phyloP scores from a whole-genome alignment of 2,113 vertebrate genomes.

The Mastomys coucha region DNA sequence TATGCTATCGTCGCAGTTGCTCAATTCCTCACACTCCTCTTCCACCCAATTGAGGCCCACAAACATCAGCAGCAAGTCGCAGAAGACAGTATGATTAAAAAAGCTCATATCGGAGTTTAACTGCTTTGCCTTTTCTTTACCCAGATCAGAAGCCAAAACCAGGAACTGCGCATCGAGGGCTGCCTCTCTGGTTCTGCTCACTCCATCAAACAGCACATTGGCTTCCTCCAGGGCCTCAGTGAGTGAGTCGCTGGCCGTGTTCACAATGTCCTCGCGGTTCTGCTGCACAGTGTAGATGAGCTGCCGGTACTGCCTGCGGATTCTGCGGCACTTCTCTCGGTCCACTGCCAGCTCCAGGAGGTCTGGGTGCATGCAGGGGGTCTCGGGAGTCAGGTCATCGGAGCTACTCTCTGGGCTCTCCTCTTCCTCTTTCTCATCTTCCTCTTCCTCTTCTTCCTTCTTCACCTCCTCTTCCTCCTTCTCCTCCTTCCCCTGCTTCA shows the following conservation, averaged over 20 bases:
- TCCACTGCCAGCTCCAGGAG: constrained; percentile 25
- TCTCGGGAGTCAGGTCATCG: neutral
- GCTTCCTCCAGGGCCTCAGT: constrained; percentile 95
- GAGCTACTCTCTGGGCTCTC: neutral
- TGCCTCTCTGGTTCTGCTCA: constrained; percentile 91
- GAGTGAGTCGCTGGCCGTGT: constrained; percentile 91
- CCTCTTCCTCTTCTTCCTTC: neutral
- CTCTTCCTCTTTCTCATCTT: neutral
- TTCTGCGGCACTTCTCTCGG: constrained; percentile 19
- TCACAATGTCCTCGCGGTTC: constrained; percentile 94
- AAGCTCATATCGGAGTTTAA: constrained; percentile 90
- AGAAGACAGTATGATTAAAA: constrained; percentile 91
- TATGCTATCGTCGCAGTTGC: constrained; percentile 82
- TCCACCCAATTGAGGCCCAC: constrained; percentile 95
- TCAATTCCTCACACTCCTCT: constrained; percentile 72
- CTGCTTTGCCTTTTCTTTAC: constrained; percentile 95
- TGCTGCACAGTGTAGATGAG: constrained; percentile 77
- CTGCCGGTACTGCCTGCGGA: constrained; percentile 76
- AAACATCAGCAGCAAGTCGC: constrained; percentile 92
- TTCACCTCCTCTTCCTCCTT: neutral
- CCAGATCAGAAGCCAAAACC: constrained; percentile 94
- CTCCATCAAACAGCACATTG: constrained; percentile 92
- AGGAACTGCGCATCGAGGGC: constrained; percentile 95
- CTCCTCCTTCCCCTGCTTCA: neutral
- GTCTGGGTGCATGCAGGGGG: accelerated